These are phyloP conservation scores for Orius laevigatus DNA, from an alignment of 1,140 invertebrate genomes.

Conservation along the genomic window DNA sequence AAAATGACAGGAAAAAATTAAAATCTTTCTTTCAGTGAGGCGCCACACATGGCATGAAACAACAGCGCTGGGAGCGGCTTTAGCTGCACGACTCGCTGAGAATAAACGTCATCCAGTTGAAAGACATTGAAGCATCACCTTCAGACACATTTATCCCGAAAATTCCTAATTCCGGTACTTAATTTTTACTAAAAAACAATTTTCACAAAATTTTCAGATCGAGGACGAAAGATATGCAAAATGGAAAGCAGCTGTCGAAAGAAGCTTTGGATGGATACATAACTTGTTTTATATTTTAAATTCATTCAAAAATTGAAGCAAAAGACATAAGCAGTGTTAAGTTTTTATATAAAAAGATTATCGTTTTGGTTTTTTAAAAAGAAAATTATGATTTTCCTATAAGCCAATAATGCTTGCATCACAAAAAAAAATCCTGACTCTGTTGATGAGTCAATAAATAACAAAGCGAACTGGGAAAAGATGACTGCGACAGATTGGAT, in stretches of 20 bases:
- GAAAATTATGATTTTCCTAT: too few species aligned
- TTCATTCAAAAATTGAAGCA: too few species aligned
- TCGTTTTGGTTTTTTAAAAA: too few species aligned
- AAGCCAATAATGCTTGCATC: too few species aligned
- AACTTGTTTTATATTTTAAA: too few species aligned
- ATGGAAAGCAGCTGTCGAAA: conserved; percentile 73
- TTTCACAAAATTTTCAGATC: conserved; percentile 36
- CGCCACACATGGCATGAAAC: conserved; percentile 84
- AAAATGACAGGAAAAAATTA: not conserved
- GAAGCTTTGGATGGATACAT: conserved; percentile 73
- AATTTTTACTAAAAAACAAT: not conserved
- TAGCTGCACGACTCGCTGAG: conserved; percentile 74
- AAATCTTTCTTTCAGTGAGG: conserved; percentile 43
- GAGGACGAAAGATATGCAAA: conserved; percentile 58
- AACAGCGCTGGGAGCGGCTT: conserved; percentile 83
- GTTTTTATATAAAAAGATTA: too few species aligned
- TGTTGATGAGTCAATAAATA: too few species aligned
- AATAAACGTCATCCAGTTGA: conserved; percentile 39
- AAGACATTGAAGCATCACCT: conserved; percentile 22
- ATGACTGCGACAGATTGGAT: too few species aligned
- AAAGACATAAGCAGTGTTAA: too few species aligned
- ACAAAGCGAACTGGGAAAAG: too few species aligned
- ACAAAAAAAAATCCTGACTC: too few species aligned
- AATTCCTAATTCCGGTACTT: conserved; percentile 49
- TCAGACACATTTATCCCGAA: conserved; percentile 46